These are phyloP conservation scores for Aphelenchoides avenae DNA, from an alignment of 1,140 invertebrate species.

Conservation along the genomic window DNA sequence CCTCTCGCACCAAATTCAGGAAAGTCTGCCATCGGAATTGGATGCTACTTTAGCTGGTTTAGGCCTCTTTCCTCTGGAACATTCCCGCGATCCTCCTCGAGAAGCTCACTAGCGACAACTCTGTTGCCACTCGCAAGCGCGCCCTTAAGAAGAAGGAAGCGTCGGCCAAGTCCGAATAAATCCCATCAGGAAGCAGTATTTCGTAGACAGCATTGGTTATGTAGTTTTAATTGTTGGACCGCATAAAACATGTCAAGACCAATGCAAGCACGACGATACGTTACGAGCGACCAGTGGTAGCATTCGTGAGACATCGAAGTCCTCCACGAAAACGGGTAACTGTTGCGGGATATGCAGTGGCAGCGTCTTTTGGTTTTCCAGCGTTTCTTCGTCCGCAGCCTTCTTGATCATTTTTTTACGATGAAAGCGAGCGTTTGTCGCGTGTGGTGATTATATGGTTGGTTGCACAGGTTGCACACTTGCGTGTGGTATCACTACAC, in stretches of 20 bases:
- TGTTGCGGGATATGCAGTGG: conserved; percentile 2
- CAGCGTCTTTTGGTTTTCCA: conserved; percentile 28
- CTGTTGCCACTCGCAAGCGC: conserved; percentile 44
- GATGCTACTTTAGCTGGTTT: neutral
- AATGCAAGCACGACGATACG: too few relatives aligned
- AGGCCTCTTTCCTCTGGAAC: conserved; percentile 38
- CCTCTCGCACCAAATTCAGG: conserved; percentile 54
- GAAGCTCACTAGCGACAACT: conserved; percentile 41
- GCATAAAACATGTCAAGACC: too few relatives aligned
- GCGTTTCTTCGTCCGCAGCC: conserved; percentile 16
- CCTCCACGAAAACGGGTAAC: conserved; percentile 42
- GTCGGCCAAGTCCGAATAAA: conserved; percentile 36
- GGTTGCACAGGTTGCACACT: too few relatives aligned
- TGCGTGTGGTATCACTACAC: too few relatives aligned
- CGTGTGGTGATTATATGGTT: too few relatives aligned
- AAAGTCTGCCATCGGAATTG: conserved; percentile 3
- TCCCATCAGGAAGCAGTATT: too few relatives aligned
- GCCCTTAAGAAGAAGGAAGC: conserved; percentile 53
- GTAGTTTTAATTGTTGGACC: too few relatives aligned
- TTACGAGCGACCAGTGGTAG: too few relatives aligned
- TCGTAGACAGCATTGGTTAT: too few relatives aligned
- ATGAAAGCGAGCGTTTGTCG: too few relatives aligned
- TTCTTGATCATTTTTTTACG: conserved; percentile 3
- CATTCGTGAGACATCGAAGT: conserved; percentile 41
- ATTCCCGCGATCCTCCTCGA: conserved; percentile 41